phyloP scores from a whole-genome alignment of 2,888 invertebrate species.

The Perithous albicinctus region DNA sequence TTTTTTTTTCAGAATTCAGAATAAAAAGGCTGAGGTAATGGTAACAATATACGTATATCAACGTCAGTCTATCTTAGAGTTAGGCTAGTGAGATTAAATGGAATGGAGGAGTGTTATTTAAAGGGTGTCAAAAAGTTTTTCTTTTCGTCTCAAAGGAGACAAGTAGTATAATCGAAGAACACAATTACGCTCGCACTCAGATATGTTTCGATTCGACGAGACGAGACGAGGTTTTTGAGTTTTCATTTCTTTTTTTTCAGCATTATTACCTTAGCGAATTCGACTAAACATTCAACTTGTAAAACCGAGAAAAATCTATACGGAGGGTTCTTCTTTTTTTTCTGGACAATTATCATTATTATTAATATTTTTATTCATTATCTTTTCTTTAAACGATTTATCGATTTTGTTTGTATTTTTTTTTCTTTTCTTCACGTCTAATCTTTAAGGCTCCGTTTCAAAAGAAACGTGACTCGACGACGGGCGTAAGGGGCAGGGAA shows the following conservation, averaged over 20 bases:
- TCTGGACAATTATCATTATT: slow-evolving; percentile 58
- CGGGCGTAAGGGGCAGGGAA: slow-evolving; percentile 21
- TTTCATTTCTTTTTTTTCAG: slow-evolving; percentile 10
- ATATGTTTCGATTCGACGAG: slow-evolving; percentile 74
- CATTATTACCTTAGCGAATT: slow-evolving; percentile 38
- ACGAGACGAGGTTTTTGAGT: slow-evolving; percentile 40
- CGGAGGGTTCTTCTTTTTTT: slow-evolving; percentile 44
- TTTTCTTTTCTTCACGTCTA: slow-evolving; percentile 49
- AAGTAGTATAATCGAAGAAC: slow-evolving; percentile 68
- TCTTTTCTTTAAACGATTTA: no score
- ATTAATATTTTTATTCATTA: slow-evolving; percentile 38
- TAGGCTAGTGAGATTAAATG: slow-evolving; percentile 73
- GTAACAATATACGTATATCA: slow-evolving; percentile 65
- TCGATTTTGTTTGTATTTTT: slow-evolving; percentile 10
- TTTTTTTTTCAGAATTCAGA: slow-evolving; percentile 60
- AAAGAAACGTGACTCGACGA: slow-evolving; percentile 65
- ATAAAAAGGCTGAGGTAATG: slow-evolving; percentile 65
- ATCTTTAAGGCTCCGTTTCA: slow-evolving; percentile 64
- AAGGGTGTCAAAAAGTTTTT: slow-evolving; percentile 71
- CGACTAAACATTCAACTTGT: slow-evolving; percentile 50
- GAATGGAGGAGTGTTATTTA: slow-evolving; percentile 66
- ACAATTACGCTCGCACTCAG: slow-evolving; percentile 64
- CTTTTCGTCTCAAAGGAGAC: slow-evolving; percentile 69
- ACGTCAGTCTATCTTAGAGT: slow-evolving; percentile 75
- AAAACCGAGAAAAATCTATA: slow-evolving; percentile 56